phyloP scores from a whole-genome alignment of 2,797 vertebrate genomes.

The Caiman crocodilus region DNA sequence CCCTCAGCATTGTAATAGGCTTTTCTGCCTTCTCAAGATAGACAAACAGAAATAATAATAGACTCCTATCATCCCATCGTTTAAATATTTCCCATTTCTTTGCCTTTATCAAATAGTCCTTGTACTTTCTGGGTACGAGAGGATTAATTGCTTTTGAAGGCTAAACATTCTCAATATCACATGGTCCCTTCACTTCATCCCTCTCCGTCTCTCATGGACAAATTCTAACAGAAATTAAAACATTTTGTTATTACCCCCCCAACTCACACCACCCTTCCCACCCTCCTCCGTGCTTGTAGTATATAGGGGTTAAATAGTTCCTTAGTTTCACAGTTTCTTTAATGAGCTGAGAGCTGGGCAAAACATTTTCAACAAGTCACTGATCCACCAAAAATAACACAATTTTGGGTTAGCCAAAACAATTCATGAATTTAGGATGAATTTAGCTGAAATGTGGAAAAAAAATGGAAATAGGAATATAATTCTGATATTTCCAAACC shows the following conservation, averaged over 20 bases:
- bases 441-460: too few relatives aligned
- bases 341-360: not conserved
- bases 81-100: not conserved
- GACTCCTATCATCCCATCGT: not conserved
- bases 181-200: not conserved
- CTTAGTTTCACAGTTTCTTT: not conserved
- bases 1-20: not conserved
- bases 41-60: too few relatives aligned
- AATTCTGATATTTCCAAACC: too few relatives aligned
- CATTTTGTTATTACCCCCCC: not conserved
- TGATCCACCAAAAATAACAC: too few relatives aligned
- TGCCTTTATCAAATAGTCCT: not conserved
- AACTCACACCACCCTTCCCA: not conserved
- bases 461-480: too few relatives aligned
- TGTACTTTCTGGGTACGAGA: not conserved
- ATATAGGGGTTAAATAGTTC: not conserved
- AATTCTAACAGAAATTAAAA: not conserved
- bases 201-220: not conserved
- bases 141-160: not conserved
- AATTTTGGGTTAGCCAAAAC: too few relatives aligned
- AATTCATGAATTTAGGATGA: too few relatives aligned
- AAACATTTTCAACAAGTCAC: too few relatives aligned
- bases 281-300: not conserved
- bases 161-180: not conserved
- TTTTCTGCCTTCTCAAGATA: not conserved